Base-by-base conservation (phyloP, 2,797 vertebrate species). In the Rhabdomys pumilio region DNA sequence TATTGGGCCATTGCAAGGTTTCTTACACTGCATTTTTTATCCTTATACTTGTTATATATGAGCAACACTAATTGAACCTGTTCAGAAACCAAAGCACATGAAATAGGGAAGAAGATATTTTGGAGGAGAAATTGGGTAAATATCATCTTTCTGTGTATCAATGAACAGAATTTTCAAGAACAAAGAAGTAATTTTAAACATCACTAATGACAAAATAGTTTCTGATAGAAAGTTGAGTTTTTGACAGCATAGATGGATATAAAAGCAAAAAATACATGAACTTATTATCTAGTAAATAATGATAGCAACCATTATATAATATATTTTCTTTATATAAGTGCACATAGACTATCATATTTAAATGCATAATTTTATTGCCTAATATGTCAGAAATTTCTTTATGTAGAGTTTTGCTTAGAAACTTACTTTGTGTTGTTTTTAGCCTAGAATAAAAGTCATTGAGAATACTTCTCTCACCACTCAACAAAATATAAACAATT, bases 401-500 rank as follows among this genome's bases (percentile, higher is more conserved):
- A 80, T 1, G 55, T 22, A 73, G 65, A 87, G 2, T 55, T 89
- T 97, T 80, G 1, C 14, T 73, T 77, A 38, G 19, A 22, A 92
- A 24, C 0, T 92, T 94, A 77, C 93, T 75, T 94, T 38, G 95
- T 86, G 47, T 93, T 90, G 85, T 94, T 38, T 41, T 89, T 89
- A 82, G 26, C 73, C 24, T 75, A 91, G n/a, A 91, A 87, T 89
- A 90, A 92, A 96, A 91, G 20, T 84, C 65, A 91, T 72, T 92
- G 79, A 92, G 53, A 86, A 75, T 61, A 72, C 38, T 84, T 86
- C 26, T 91, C 76, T 90, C 26, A 34, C 7, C 73, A 92, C 53
- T 92, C 80, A 86, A 73, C 65, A 90, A 93, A 94, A 90, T 79
- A 88, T 44, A 95, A 96, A 92, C 79, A 96, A 94, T 93, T 83